Base-by-base conservation (phyloP, 2,888 invertebrate species). In the Caenorhabditis japonica region DNA sequence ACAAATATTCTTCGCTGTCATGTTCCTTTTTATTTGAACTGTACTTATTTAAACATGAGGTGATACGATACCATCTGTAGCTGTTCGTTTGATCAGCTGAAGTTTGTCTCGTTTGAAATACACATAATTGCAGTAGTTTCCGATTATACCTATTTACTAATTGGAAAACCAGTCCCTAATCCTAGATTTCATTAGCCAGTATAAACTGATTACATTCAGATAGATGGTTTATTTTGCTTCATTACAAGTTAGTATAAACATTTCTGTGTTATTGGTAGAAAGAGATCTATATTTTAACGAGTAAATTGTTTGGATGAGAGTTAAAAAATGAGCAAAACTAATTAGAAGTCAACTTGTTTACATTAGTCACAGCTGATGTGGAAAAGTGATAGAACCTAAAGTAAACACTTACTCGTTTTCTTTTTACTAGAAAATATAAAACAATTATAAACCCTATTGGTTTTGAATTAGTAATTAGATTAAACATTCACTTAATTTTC, bases 21-120 rank as follows among this genome's bases (percentile, higher is more conserved):
- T n/a, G n/a, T n/a, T n/a, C n/a, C n/a, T n/a, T 52, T 52, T 23
- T 69, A 60, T 69, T 69, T 69, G 69, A 25, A 69, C 21, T 60
- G 69, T 53, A 34, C 52, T 47, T 55, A 30, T 46, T 55, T 69
- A 55, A 55, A 69, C 46, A 68, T 52, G 53, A 23, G 46, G 27
- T 27, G 53, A 39, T 69, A 69, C 53, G n/a, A n/a, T n/a, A n/a
- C n/a, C n/a, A n/a, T n/a, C n/a, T n/a, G n/a, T n/a, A n/a, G n/a
- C 55, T 38, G 47, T 33, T 47, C 33, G 69, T 60, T 53, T 69
- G 52, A 55, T 43, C 53, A 69, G 64, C 64, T 64, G 53, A 56
- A 55, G 55, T 46, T 47, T 34, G 46, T 30, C 52, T n/a, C 47
- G 36, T 41, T 55, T 34, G 3, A 21, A 53, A 55, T 38, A n/a